These are phyloP conservation scores for Diplazon laetatorius DNA, from an alignment of 2,888 invertebrate species.

Conservation along the genomic window DNA sequence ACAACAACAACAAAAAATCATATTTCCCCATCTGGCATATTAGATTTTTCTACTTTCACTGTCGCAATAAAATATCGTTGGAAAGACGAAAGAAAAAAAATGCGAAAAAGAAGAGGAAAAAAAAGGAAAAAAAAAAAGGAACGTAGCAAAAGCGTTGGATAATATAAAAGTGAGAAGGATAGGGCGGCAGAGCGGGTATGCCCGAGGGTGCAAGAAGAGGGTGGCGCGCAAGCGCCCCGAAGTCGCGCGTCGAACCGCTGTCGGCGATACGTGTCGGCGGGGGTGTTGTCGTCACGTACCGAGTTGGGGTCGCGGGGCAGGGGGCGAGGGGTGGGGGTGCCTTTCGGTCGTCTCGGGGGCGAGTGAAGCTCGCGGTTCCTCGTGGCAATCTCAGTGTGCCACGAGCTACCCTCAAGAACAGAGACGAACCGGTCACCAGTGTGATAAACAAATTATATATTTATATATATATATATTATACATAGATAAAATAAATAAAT, in stretches of 20 bases:
- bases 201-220: constrained; percentile 18
- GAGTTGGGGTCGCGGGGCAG: constrained; percentile 22
- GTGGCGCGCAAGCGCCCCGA: constrained; percentile 62
- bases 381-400: constrained; percentile 50
- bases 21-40: background rate
- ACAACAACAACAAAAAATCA: no score
- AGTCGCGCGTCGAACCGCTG: constrained; percentile 5
- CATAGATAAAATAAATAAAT: no score
- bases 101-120: background rate
- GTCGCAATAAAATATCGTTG: constrained; percentile 15
- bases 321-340: background rate
- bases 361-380: constrained; percentile 27
- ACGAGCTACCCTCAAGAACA: constrained; percentile 44
- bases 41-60: background rate
- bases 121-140: background rate
- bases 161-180: constrained; percentile 6
- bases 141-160: constrained; percentile 11
- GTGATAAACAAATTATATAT: background rate
- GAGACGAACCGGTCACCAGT: background rate
- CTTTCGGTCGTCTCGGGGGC: constrained; percentile 27
- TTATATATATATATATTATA: no score
- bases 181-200: background rate
- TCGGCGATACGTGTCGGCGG: constrained; percentile 25
- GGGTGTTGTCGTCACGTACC: constrained; percentile 21
- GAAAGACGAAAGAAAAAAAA: constrained; percentile 1